These are phyloP conservation scores for Anthophora plumipes DNA, from an alignment of 2,888 invertebrate genomes.

Conservation along the genomic window DNA sequence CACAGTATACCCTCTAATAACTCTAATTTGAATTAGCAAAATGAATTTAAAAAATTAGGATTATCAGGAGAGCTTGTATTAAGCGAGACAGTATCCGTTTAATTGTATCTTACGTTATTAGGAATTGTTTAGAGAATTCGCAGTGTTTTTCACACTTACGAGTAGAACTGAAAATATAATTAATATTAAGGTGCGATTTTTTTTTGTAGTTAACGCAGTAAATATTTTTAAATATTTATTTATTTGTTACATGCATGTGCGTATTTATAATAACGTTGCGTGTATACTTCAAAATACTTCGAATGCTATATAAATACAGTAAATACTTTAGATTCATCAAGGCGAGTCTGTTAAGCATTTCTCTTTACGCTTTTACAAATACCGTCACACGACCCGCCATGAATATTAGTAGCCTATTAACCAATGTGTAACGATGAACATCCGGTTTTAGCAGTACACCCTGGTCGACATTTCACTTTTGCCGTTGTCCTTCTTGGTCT, in stretches of 20 bases:
- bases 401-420: conserved; percentile 68
- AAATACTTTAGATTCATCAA: conserved; percentile 28
- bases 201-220: neutral
- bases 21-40: too few species aligned
- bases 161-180: too few species aligned
- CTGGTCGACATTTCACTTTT: conserved; percentile 67
- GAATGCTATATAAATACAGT: neutral
- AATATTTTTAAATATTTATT: neutral
- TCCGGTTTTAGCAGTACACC: conserved; percentile 29
- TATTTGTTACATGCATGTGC: neutral
- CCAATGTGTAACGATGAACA: conserved; percentile 50
- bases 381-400: conserved; percentile 49
- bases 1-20: neutral
- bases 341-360: conserved; percentile 47
- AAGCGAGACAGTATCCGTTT: too few species aligned
- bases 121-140: too few species aligned
- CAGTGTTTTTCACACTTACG: too few species aligned
- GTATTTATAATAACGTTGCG: too few species aligned
- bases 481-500: conserved; percentile 14
- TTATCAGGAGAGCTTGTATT: too few species aligned
- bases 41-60: too few species aligned
- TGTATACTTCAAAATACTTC: neutral
- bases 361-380: conserved; percentile 54
- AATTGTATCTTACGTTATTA: too few species aligned
- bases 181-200: too few species aligned